Evolutionary conservation across 2,113 vertebrate genomes (phyloP), one percentile per base, ranked within the genome.

Genomic region (Tragelaphus scriptus): DNA sequence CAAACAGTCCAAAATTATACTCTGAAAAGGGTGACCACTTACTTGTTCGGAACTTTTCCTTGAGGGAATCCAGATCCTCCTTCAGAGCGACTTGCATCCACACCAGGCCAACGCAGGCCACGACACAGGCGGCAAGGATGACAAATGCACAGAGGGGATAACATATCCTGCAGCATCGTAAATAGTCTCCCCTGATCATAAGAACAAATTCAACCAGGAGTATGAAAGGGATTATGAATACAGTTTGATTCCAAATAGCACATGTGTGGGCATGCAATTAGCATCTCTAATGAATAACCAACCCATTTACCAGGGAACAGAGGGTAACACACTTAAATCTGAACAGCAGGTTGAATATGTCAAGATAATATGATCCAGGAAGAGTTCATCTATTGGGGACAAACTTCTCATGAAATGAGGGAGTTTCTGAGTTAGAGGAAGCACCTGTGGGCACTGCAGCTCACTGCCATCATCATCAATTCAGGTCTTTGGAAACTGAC

Each of bases 41-140:
- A 99, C 99, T 99, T 85, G 99, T 99, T 96, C 99, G 99, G 96
- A 99, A 99, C 97, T 99, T 99, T 97, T 99, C 99, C 95, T 99
- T 99, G 96, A 99, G 98, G 13, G 98, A 98, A 96, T 99, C 99
- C 77, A 99, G 98, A 97, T 99, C 99, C 94, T 99, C 99, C 98
- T 99, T 99, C 90, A 99, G 99, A 40, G 99, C 99, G 91, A 99
- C 99, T 98, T 99, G 99, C 99, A 99, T 99, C 99, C 99, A 99
- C 93, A 99, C 99, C 94, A 99, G 99, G 95, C 99, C 99, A 77
- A 99, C 99, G 28, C 99, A 99, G 0, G 99, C 99, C 98, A 99
- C 99, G 56, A 99, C 99, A 49, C 99, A 99, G 61, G 99, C 99
- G 0, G 99, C 99, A 0, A 99, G 99, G 89, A 99, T 98, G 97